Base-by-base conservation (phyloP, 1,140 invertebrate species). In the Tenebrio molitor region DNA sequence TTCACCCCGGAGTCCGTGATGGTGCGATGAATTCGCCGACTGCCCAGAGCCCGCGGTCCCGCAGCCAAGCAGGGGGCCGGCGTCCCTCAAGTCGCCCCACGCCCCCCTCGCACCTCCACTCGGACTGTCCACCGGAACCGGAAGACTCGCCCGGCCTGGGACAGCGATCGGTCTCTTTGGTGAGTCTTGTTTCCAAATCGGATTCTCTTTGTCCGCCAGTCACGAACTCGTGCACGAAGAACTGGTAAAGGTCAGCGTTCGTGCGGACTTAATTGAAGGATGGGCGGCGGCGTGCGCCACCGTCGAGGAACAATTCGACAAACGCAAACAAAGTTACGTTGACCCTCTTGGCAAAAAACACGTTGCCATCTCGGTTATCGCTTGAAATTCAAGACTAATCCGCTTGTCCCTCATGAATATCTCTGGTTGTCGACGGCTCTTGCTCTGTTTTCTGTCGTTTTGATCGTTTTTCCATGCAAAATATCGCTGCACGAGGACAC, bases 21-120 rank as follows among this genome's bases (percentile, higher is more conserved):
- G 64, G 19, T 66, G 64, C 36, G 64, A 66, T 66, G 64, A 66
- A 41, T 44, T 66, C 64, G 19, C 64, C 64, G 42, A n/a, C 29
- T 6, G 15, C 62, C 23, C 39, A 25, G 21, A 66, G 64, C 44
- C 64, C 64, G 10, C 36, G 64, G 36, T 42, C 64, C 64, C 64
- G 64, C 21, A 66, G 64, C 19, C 64, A 39, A 21, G 29, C 63
- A 4, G 39, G 63, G 34, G 33, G 63, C 15, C 58, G 62, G 1
- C 62, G 62, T 39, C n/a, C n/a, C n/a, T n/a, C n/a, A n/a, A n/a
- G 16, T 33, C 53, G 53, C 10, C 53, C 12, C 25, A 29, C 3
- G 8, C 62, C 36, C 17, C 36, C 21, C 21, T 29, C 64, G 6
- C 15, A 42, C n/a, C 36, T 66, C 6, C 64, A 66, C 23, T 66